A percentile compares a stretch with the other conserved stretches of the same genome.
Evolutionary conservation across 2,888 invertebrate genomes (phyloP).

Genomic region (Villa cingulata): DNA sequence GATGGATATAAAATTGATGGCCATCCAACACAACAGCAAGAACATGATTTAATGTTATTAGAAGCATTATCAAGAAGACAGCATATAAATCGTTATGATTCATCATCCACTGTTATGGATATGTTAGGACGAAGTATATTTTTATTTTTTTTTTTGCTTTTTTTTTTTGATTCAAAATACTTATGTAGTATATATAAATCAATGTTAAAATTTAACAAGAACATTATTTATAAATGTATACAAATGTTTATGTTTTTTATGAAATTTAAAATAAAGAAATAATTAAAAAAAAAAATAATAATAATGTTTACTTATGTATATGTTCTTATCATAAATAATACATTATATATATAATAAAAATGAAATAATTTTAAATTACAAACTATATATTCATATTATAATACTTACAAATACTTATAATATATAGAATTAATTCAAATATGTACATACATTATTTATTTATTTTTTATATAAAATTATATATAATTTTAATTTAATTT

Average conservation of each 20-base stretch:
- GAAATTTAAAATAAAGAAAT: neutral
- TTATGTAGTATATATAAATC: too few species aligned
- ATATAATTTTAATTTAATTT: neutral
- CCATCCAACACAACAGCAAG: conserved; percentile 42
- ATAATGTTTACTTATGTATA: too few species aligned
- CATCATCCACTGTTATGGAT: conserved; percentile 59
- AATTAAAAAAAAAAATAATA: too few species aligned
- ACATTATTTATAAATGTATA: too few species aligned
- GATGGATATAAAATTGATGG: conserved; percentile 12
- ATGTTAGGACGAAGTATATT: conserved; percentile 69
- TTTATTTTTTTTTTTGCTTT: conserved; percentile 6
- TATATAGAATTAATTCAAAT: too few species aligned
- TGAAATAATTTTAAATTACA: too few species aligned
- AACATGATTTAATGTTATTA: conserved; percentile 59
- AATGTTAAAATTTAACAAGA: too few species aligned
- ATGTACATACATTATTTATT: too few species aligned
- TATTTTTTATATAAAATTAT: neutral
- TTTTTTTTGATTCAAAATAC: neutral
- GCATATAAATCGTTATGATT: conserved; percentile 32
- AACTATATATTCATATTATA: too few species aligned
- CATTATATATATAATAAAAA: too few species aligned
- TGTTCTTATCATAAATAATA: too few species aligned
- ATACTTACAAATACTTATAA: too few species aligned
- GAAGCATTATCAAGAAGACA: conserved; percentile 57
- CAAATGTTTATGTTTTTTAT: neutral